These are phyloP conservation scores for cattle (Bos taurus) DNA, from an alignment of 2,113 vertebrate species.

Conservation along the genomic window DNA sequence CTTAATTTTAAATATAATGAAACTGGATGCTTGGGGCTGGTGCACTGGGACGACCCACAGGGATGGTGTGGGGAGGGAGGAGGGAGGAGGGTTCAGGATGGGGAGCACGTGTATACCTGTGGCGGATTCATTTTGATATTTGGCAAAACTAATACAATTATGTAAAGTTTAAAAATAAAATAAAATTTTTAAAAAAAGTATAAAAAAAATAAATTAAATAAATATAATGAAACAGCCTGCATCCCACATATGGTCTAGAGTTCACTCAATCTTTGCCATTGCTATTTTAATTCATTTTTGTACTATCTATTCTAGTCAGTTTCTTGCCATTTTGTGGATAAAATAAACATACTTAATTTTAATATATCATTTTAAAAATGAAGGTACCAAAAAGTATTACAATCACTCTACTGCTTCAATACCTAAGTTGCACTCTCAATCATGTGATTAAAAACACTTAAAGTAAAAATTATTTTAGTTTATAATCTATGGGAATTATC, in stretches of 20 bases:
- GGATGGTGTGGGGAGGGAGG: too few species aligned
- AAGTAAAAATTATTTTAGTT: background rate
- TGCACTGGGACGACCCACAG: too few species aligned
- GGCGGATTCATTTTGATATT: too few species aligned
- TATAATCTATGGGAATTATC: background rate
- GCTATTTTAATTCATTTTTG: background rate
- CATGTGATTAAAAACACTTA: background rate
- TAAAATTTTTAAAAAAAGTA: too few species aligned
- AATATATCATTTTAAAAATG: background rate
- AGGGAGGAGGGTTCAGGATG: too few species aligned
- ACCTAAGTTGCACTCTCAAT: background rate
- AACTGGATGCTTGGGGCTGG: background rate
- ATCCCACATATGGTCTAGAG: background rate
- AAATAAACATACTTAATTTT: background rate
- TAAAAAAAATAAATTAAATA: background rate
- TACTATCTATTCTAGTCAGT: background rate
- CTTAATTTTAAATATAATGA: background rate
- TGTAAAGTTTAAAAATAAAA: too few species aligned
- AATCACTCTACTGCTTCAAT: background rate
- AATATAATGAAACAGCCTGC: background rate
- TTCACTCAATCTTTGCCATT: background rate
- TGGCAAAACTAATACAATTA: too few species aligned
- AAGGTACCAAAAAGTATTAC: background rate
- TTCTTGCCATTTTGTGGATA: background rate
- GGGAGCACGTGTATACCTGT: too few species aligned